These are phyloP conservation scores for Elephas maximus DNA, from an alignment of 2,113 vertebrate species.

Conservation along the genomic window DNA sequence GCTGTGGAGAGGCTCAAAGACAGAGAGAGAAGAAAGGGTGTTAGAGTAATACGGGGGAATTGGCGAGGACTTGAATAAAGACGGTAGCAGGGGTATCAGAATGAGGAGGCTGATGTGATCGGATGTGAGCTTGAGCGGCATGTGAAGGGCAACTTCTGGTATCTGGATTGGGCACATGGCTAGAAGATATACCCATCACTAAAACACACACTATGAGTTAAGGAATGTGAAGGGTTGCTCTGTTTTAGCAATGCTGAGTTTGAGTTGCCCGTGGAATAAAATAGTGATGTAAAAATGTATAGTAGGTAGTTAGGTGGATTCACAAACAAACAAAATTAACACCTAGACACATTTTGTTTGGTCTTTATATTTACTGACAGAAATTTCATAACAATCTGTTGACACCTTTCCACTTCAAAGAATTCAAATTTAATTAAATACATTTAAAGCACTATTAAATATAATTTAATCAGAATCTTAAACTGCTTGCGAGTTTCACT, in stretches of 20 bases:
- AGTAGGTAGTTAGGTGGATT: neutral
- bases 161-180: neutral
- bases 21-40: neutral
- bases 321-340: neutral
- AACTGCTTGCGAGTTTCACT: slow-evolving; percentile 10
- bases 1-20: neutral
- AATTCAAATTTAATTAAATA: slow-evolving; percentile 10
- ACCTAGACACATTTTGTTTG: neutral
- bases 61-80: neutral
- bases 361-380: slow-evolving; percentile 24
- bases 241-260: neutral
- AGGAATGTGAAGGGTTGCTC: neutral
- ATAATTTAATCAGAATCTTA: neutral
- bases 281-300: neutral
- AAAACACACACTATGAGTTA: neutral
- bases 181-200: neutral
- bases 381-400: slow-evolving; percentile 22
- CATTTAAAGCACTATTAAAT: neutral
- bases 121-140: neutral
- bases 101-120: neutral
- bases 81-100: neutral
- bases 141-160: neutral
- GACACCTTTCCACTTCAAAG: slow-evolving; percentile 14
- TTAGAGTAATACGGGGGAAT: neutral
- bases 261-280: neutral